Percentiles rank a stretch among this genome's conserved stretches.
Evolutionary conservation across 2,113 vertebrate genomes (phyloP).

Genomic region (Tragelaphus strepsiceros): DNA sequence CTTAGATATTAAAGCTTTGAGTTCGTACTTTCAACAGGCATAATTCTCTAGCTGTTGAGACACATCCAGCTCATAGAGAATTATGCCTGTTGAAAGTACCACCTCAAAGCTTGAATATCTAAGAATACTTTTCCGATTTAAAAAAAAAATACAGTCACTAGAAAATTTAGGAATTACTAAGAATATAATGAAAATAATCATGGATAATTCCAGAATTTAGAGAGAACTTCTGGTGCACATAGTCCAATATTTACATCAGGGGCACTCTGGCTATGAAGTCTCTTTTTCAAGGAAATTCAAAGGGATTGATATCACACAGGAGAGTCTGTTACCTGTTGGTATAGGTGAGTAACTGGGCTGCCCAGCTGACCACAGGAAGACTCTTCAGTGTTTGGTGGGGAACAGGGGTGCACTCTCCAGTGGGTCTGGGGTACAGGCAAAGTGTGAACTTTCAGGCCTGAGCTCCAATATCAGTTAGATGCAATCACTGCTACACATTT

Average conservation of each 20-base stretch:
- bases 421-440: background rate
- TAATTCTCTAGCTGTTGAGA: background rate
- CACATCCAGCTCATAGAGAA: background rate
- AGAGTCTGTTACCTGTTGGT: background rate
- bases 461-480: background rate
- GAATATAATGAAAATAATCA: background rate
- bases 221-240: background rate
- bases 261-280: background rate
- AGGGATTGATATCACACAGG: background rate
- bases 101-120: background rate
- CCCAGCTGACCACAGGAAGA: background rate
- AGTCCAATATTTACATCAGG: background rate
- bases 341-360: too few species aligned
- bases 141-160: background rate
- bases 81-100: background rate
- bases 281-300: background rate
- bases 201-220: background rate
- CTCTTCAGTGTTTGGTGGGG: fast-evolving
- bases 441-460: background rate
- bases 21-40: background rate
- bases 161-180: background rate
- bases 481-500: background rate
- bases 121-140: background rate
- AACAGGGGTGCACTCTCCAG: background rate
- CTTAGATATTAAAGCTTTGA: background rate